Percentiles rank a stretch among this genome's conserved stretches.
phyloP scores from a whole-genome alignment of 2,888 invertebrate genomes.

The Oscheius sp. region DNA sequence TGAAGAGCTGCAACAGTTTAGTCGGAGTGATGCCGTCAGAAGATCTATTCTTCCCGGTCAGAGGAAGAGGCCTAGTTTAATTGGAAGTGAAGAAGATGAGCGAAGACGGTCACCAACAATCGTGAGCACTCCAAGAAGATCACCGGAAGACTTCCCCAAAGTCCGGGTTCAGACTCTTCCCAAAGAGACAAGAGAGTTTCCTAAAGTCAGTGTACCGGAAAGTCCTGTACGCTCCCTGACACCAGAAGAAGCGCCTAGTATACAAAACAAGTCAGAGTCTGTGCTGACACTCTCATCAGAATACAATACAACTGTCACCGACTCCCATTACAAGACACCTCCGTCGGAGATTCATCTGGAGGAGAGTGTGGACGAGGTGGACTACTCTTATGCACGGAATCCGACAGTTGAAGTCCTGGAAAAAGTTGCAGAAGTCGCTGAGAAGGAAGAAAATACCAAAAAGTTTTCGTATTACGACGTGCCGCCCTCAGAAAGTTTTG shows the following conservation, averaged over 20 bases:
- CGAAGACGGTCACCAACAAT: not conserved
- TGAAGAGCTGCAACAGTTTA: slow-evolving; percentile 11
- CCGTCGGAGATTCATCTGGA: not conserved
- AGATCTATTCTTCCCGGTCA: slow-evolving; percentile 24
- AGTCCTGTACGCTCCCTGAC: not conserved
- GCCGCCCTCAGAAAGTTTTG: not conserved
- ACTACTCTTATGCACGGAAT: not conserved
- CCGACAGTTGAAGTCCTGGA: no score
- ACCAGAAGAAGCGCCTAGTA: not conserved
- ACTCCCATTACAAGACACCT: not conserved
- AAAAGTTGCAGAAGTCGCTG: no score
- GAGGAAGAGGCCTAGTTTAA: not conserved
- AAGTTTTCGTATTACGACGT: not conserved
- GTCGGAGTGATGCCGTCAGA: slow-evolving; percentile 14
- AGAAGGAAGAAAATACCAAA: not conserved
- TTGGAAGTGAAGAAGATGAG: not conserved
- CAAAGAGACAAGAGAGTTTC: slow-evolving; percentile 8
- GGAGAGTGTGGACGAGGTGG: not conserved
- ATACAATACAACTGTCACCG: no score
- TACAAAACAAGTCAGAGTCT: no score
- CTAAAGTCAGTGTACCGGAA: not conserved
- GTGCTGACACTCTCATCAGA: no score
- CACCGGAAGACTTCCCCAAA: not conserved
- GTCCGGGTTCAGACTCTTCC: not conserved
- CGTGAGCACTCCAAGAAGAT: not conserved